Evolutionary conservation across 2,888 invertebrate genomes (phyloP).

Genomic region (Willowsia nigromaculata): DNA sequence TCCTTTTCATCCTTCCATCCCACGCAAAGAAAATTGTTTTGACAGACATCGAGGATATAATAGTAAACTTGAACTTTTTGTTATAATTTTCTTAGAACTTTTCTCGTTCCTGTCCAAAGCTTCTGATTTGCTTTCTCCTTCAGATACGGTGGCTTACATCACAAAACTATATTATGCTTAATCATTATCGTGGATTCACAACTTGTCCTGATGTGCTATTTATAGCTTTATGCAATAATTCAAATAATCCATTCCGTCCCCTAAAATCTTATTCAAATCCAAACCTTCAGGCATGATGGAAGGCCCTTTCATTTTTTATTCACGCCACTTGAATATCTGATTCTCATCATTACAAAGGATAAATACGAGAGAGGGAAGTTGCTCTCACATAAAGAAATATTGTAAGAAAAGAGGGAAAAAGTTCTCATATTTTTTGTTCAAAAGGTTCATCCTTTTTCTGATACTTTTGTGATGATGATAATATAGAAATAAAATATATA

Average conservation of each 20-base stretch:
- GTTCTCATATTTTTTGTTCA: background rate
- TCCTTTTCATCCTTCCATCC: no score
- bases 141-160: no score
- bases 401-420: background rate
- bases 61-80: no score
- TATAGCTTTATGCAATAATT: background rate
- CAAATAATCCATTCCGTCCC: background rate
- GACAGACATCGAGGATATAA: no score
- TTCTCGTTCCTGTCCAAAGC: no score
- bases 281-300: background rate
- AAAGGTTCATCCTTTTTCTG: conserved; percentile 35
- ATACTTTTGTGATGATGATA: conserved; percentile 9
- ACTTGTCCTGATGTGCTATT: background rate
- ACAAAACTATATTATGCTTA: no score
- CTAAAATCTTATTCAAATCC: background rate
- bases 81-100: no score
- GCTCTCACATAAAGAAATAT: background rate
- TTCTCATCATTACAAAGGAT: background rate
- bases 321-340: background rate
- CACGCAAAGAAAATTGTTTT: no score
- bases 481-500: background rate
- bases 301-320: background rate
- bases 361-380: background rate
- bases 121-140: no score
- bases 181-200: no score